Base-by-base conservation (phyloP, 2,797 vertebrate genomes). In the Pseudomugil tenellus region DNA sequence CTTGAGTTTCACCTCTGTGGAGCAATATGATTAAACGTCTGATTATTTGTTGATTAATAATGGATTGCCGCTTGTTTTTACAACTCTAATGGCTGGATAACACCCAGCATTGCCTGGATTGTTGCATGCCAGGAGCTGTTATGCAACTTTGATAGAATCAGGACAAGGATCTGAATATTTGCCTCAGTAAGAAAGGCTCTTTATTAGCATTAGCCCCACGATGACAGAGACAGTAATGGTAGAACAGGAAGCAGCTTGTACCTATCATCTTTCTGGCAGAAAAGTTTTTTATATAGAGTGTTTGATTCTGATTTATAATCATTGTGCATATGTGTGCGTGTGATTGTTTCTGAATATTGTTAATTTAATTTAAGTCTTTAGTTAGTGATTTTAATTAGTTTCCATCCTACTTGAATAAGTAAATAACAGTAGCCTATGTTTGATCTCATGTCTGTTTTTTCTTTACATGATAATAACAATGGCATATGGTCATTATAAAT, bases 1-100 rank as follows among this genome's bases (percentile, higher is more conserved):
- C 57, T 67, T 68, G 83, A 58, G 67, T 63, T 60, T 43, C 1
- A 51, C 70, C 67, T 79, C 64, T 53, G 34, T 56, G 70, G 75
- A 69, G 48, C 53, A 52, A 35, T 46, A 56, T 60, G 79, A 87
- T 83, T 81, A 76, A 84, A 79, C 25, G 53, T 74, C 58, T 69
- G 77, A 86, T 89, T 78, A 79, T 61, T 67, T 7, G 1, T 61
- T 64, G 63, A 88, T 89, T 81, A 77, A 61, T 76, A 76, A 69
- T 26, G 46, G 72, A 80, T 71, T 67, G 66, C 57, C 0, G 26
- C 63, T 41, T 76, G 79, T 83, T 87, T 86, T 76, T 51, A 70
- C 68, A 68, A 63, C 70, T 74, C 48, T 68, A 63, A 78, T 77
- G 81, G 55, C 31, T 73, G 67, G 68, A 55, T 43, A 58, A 35